Percentiles rank a stretch among this genome's conserved stretches.
phyloP scores from a whole-genome alignment of 1,140 invertebrate species.

The Papilio dardanus region DNA sequence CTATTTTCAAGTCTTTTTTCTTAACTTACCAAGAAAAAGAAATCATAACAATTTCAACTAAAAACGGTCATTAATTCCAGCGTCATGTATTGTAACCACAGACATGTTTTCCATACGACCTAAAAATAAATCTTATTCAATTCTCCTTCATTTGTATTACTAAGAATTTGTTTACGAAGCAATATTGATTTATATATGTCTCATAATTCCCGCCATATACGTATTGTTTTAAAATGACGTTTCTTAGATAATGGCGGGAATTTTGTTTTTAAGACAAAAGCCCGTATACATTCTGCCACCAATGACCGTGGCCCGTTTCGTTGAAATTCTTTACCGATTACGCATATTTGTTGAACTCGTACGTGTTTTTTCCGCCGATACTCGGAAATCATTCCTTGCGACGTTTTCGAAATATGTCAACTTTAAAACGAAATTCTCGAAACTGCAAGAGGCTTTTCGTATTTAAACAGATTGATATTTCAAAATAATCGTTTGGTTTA shows the following conservation, averaged over 20 bases:
- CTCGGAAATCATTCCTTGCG: not conserved
- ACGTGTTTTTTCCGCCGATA: conserved; percentile 17
- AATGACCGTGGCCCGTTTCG: conserved; percentile 8
- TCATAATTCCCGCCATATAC: not conserved
- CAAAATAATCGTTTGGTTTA: not conserved
- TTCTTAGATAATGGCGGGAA: not conserved
- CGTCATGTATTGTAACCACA: conserved; percentile 14
- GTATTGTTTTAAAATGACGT: conserved; percentile 1
- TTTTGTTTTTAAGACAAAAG: not conserved
- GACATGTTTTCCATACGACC: conserved; percentile 1
- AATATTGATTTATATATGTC: conserved; percentile 11
- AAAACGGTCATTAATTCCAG: conserved; percentile 4
- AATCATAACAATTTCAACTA: not conserved
- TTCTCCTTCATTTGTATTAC: conserved; percentile 10
- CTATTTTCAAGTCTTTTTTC: not conserved
- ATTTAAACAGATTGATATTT: not conserved
- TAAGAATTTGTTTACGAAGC: conserved; percentile 10
- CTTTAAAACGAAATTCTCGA: not conserved
- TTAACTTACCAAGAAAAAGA: not conserved
- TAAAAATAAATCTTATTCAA: conserved; percentile 22
- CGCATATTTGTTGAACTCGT: conserved; percentile 16
- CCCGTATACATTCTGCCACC: not conserved
- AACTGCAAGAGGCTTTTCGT: not conserved
- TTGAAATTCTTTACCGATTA: conserved; percentile 16
- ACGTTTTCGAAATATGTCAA: not conserved